Evolutionary conservation across 2,888 invertebrate species (phyloP), one percentile per base, ranked within the genome.

Genomic region (Philereme vetulata): DNA sequence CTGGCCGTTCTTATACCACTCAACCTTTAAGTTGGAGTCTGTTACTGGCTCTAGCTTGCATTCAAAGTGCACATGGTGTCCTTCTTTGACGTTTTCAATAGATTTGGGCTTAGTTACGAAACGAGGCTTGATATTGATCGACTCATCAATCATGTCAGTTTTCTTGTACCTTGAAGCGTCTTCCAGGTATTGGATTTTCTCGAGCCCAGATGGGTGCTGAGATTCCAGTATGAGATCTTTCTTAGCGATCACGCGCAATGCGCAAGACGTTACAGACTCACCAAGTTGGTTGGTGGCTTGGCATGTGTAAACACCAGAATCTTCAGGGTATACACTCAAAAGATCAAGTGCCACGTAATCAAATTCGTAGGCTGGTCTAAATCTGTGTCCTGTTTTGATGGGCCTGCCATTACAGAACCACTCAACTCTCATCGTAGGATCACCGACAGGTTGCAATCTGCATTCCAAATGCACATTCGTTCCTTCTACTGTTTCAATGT

Each of bases 341-440:
- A 99, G 95, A 86, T 99, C 99, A 55, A 99, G 93, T 6, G 99
- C 98, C 11, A 99, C 98, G 81, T 98, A 99, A 78, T 98, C 98
- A 83, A 99, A 98, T 86, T 99, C 99, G 78, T 98, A 97, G 4
- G 98, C 97, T 45, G 98, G 98, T 80, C 98, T 95, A 93, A 99
- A 99, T 68, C 99, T 94, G 80, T 98, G 95, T 69, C 98, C 98
- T 46, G 97, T 96, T 81, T 96, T 97, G 1, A 99, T 95, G 0
- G 98, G 97, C 68, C 95, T 94, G 21, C 98, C 99, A 83, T 99
- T 98, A 61, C 97, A 97, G 83, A 97, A 97, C 99, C 99, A 99
- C 68, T 98, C 98, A 55, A 98, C 96, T 81, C 94, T 95, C 97
- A 98, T 97, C 5, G 95, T 95, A n/a, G 96, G 94, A 84, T 98